Evolutionary conservation across 2,888 invertebrate genomes (phyloP).

Genomic region (Scotopteryx bipunctaria): DNA sequence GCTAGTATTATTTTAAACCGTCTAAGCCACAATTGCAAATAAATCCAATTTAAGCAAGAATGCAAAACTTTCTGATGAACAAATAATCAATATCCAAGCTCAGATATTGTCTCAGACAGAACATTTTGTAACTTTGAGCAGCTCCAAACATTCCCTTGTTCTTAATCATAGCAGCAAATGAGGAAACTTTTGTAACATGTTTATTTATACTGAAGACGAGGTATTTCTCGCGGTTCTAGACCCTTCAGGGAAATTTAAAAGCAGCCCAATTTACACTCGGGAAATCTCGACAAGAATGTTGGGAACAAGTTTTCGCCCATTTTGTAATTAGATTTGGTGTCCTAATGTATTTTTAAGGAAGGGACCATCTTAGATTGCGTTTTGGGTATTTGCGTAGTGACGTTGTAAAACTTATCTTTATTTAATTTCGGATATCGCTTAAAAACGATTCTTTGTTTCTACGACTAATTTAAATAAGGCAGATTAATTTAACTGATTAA

Average conservation of each 20-base stretch:
- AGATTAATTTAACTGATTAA: slow-evolving; percentile 24
- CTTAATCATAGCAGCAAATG: slow-evolving; percentile 49
- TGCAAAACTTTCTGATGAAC: slow-evolving; percentile 14
- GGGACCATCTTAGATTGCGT: slow-evolving; percentile 22
- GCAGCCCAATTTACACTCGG: slow-evolving; percentile 56
- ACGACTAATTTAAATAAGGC: slow-evolving; percentile 19
- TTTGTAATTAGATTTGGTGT: slow-evolving; percentile 37
- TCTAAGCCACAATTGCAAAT: neutral
- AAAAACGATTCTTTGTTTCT: slow-evolving; percentile 10
- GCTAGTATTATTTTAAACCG: too few species aligned
- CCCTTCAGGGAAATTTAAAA: slow-evolving; percentile 59
- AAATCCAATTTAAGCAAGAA: slow-evolving; percentile 1
- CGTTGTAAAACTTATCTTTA: neutral
- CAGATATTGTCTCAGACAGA: slow-evolving; percentile 27
- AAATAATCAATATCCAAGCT: slow-evolving; percentile 17
- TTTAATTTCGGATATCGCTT: neutral
- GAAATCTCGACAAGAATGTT: slow-evolving; percentile 46
- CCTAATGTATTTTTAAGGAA: slow-evolving; percentile 34
- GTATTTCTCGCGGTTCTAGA: slow-evolving; percentile 46
- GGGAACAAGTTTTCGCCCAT: slow-evolving; percentile 32
- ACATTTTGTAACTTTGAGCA: slow-evolving; percentile 30
- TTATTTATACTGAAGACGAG: slow-evolving; percentile 49
- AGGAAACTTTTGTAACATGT: slow-evolving; percentile 57
- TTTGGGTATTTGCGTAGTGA: neutral
- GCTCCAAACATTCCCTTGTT: slow-evolving; percentile 41